Base-by-base conservation (phyloP, 1,140 invertebrate species). In the Dinoponera quadriceps region DNA sequence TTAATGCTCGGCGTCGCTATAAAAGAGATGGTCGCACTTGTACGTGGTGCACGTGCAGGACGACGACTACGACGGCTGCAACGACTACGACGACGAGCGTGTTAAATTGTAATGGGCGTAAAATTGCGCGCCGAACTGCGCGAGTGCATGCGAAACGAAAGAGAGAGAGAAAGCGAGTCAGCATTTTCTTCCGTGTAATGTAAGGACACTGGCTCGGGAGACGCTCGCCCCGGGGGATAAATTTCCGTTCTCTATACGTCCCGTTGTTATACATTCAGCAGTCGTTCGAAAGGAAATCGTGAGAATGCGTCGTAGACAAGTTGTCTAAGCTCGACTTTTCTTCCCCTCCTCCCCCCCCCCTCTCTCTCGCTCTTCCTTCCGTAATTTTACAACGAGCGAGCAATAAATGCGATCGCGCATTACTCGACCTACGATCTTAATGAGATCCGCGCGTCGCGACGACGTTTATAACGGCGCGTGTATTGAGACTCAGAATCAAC, bases 51-150 rank as follows among this genome's bases (percentile, higher is more conserved):
- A 68, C 77, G 55, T 66, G 60, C 59, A 49, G 63, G 57, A 25
- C 29, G 27, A 44, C 38, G 38, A 44, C 38, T 44, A 9, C 38
- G 38, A 44, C 22, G 4, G n/a, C 9, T 25, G 49, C 65, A 1
- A 13, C 60, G 25, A 16, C 60, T 4, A 60, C 60, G 38, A 65
- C 63, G 59, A 83, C 62, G 48, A 77, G 54, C 84, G 33, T 66
- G 69, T 85, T 85, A 83, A 77, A 85, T 75, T 3, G 80, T 83
- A 85, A 83, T 83, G 81, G 84, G 81, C 63, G 71, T 77, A 75
- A 75, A 85, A 85, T 85, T 75, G 80, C 63, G 38, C 44, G n/a
- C 57, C 44, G 57, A 49, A 49, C 51, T 60, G 49, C 20, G 62
- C 33, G 27, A 55, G 59, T 27, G 29, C 59, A 62, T 25, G 44